Percentiles rank a stretch among this genome's conserved stretches.
These are phyloP conservation scores for Sitophilus oryzae DNA, from an alignment of 1,140 invertebrate species.

Conservation along the genomic window DNA sequence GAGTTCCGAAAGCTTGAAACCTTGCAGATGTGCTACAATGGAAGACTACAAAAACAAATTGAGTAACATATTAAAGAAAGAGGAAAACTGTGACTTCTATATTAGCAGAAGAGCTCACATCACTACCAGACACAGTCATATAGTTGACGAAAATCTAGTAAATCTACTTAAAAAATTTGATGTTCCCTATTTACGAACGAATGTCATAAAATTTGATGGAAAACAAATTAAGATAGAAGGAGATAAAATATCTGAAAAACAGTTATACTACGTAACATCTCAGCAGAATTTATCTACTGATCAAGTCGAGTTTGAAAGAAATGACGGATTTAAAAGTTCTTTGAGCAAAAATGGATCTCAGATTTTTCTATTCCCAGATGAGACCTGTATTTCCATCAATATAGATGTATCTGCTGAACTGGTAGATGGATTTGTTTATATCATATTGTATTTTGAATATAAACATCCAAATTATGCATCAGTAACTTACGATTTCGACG, in stretches of 20 bases:
- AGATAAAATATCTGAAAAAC: slow-evolving; percentile 20
- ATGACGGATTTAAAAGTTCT: slow-evolving; percentile 23
- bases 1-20: background rate
- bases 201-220: slow-evolving; percentile 25
- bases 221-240: slow-evolving; percentile 19
- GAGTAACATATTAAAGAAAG: slow-evolving; percentile 16
- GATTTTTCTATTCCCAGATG: slow-evolving; percentile 21
- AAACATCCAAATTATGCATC: slow-evolving; percentile 28
- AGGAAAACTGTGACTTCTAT: slow-evolving; percentile 9
- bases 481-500: slow-evolving; percentile 18
- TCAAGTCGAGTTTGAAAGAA: slow-evolving; percentile 26
- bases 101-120: slow-evolving; percentile 21
- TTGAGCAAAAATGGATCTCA: slow-evolving; percentile 19
- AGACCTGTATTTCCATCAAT: slow-evolving; percentile 17
- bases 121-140: slow-evolving; percentile 19
- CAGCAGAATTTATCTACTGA: slow-evolving; percentile 26
- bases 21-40: slow-evolving; percentile 15
- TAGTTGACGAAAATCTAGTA: slow-evolving; percentile 13
- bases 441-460: slow-evolving; percentile 19
- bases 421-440: slow-evolving; percentile 26
- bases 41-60: slow-evolving; percentile 22
- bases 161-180: slow-evolving; percentile 16
- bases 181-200: slow-evolving; percentile 26
- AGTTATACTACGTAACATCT: slow-evolving; percentile 20
- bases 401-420: slow-evolving; percentile 16